A percentile compares a stretch with the other conserved stretches of the same genome.
Conservation (phyloP, 2,888 invertebrate genomes). For the Sinohyriopsis cumingii region DNA sequence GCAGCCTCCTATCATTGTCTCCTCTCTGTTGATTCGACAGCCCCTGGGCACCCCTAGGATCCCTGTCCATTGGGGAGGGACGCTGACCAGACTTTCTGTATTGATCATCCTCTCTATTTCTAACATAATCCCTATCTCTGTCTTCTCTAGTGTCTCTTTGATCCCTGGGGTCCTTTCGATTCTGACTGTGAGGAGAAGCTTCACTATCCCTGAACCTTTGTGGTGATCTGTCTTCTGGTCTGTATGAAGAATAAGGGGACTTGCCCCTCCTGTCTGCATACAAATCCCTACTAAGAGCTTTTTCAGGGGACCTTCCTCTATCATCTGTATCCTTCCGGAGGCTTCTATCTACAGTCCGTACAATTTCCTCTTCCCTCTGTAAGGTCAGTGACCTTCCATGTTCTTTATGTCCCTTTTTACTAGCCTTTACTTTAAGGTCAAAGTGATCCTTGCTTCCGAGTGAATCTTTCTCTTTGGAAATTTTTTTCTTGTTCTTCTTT, state of each 20-base stretch:
- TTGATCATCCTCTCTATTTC: slow-evolving; percentile 18
- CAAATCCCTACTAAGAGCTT: slow-evolving; percentile 25
- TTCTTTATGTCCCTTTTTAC: slow-evolving; percentile 29
- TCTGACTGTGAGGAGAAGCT: slow-evolving; percentile 2
- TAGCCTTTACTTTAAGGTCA: slow-evolving; percentile 27
- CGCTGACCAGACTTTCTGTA: slow-evolving; percentile 12
- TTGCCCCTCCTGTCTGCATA: slow-evolving; percentile 28
- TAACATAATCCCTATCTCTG: slow-evolving; percentile 11
- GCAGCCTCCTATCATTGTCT: slow-evolving; percentile 7
- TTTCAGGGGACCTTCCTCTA: slow-evolving; percentile 24
- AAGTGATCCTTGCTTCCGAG: slow-evolving; percentile 24
- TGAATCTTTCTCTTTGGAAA: slow-evolving; percentile 17
- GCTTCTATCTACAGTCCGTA: slow-evolving; percentile 20
- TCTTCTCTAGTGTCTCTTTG: slow-evolving; percentile 12
- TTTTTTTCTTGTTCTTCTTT: slow-evolving; percentile 44
- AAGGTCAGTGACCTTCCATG: slow-evolving; percentile 8
- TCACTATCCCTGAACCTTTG: slow-evolving; percentile 2
- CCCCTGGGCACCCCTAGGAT: slow-evolving; percentile 18
- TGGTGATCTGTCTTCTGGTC: slow-evolving; percentile 19
- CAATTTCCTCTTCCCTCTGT: slow-evolving; percentile 22
- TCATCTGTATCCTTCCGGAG: slow-evolving; percentile 25
- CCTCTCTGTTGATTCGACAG: slow-evolving; percentile 12
- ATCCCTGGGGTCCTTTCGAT: slow-evolving; percentile 12
- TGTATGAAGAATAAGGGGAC: slow-evolving; percentile 24
- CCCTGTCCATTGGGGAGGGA: slow-evolving; percentile 19